Base-by-base conservation (phyloP, 2,113 vertebrate species). In the Corythornis cristatus region DNA sequence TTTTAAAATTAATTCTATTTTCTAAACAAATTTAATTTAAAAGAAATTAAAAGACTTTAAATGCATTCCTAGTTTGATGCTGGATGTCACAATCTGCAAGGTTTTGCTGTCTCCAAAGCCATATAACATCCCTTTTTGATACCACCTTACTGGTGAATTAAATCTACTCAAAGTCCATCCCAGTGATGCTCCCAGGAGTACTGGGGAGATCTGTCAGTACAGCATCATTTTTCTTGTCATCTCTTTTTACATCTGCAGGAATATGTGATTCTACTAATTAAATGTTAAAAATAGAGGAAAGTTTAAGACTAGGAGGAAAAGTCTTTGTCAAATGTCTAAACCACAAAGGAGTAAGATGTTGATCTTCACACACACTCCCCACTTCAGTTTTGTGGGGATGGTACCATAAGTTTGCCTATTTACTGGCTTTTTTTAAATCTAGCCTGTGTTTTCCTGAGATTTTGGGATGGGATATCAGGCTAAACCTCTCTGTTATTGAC, bases 241-340 rank as follows among this genome's bases (percentile, higher is more conserved):
- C 7, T 68, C 75, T 94, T 46, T 90, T 87, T 60, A 70, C 51
- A 73, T 84, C 28, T 89, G 37, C 42, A 86, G 53, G 48, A 78
- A 79, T 82, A 86, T 64, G 88, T 64, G 79, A 66, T 86, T 90
- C 62, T 86, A 43, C 37, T 89, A 89, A 70, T 81, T 86, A 90
- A 83, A 88, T 62, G 15, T 85, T 93, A 89, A 94, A 88, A 45
- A 83, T 4, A 74, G 64, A 46, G 46, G 50, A 66, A 66, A 77
- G 23, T 74, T 86, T 74, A 74, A 93, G 66, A 33, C 58, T 64
- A 50, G 21, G 37, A 86, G 26, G 29, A 65, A 65, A 88, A 65
- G 37, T 35, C 60, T 67, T 83, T 84, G 73, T 78, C 70, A 89
- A 90, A 76, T 60, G 19, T 14, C 76, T 66, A 71, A 94, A 73